A percentile compares a stretch with the other conserved stretches of the same genome.
Conservation (phyloP, 1,140 invertebrate species). For the Drosophila murphyi region DNA sequence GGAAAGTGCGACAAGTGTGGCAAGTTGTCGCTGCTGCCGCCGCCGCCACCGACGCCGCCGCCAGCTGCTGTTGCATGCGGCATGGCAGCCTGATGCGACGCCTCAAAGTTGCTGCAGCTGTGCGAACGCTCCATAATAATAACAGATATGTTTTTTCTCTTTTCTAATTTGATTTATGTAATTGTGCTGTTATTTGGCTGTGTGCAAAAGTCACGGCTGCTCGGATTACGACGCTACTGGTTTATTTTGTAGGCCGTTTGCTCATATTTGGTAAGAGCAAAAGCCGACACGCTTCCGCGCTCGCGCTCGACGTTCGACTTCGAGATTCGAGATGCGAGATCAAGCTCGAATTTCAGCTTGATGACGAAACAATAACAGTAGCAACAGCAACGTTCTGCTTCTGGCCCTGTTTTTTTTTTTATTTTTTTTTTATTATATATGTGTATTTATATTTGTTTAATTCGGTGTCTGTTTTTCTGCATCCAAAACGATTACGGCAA, state of each 20-base stretch:
- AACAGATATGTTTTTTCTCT: conserved; percentile 3
- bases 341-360: conserved; percentile 23
- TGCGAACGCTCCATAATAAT: conserved; percentile 65
- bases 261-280: conserved; percentile 68
- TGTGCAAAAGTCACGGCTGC: conserved; percentile 61
- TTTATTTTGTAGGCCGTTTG: conserved; percentile 29
- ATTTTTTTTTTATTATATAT: conserved; percentile 14
- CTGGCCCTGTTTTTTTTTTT: conserved; percentile 13
- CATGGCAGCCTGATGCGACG: conserved; percentile 2
- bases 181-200: conserved; percentile 9
- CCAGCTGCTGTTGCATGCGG: not conserved
- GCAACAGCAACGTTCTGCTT: not conserved
- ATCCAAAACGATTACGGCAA: conserved; percentile 41
- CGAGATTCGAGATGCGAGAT: not conserved
- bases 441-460: conserved; percentile 13
- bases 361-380: conserved; percentile 8
- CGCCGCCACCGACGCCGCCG: conserved; percentile 11
- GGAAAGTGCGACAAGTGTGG: conserved; percentile 52
- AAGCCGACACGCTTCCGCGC: conserved; percentile 18
- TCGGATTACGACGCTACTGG: conserved; percentile 51
- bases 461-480: conserved; percentile 35
- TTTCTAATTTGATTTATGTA: conserved; percentile 7
- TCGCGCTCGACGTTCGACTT: not conserved
- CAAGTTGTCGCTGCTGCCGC: conserved; percentile 67
- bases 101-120: conserved; percentile 71